Base-by-base conservation (phyloP, 2,888 invertebrate species). In the Deroplatys truncata region DNA sequence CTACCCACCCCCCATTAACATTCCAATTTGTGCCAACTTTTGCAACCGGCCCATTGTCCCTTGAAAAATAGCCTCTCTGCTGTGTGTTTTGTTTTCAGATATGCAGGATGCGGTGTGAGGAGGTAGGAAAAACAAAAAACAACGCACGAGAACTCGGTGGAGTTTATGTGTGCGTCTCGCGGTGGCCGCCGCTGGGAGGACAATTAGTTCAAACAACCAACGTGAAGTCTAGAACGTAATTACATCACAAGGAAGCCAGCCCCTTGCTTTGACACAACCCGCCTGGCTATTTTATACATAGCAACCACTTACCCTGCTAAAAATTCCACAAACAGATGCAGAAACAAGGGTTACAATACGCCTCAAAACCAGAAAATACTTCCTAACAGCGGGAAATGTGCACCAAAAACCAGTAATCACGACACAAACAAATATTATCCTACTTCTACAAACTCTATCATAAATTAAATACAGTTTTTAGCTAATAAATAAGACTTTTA, bases 1-100 rank as follows among this genome's bases (percentile, higher is more conserved):
- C 82, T 87, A 20, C 89, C 89, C 89, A 82, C 72, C 85, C 49
- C 85, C 89, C 85, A 89, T 89, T 89, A 85, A 89, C 90, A 86
- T 90, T 90, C 88, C 90, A 90, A 90, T 90, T 90, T 90, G 90
- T 88, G 85, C 90, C 88, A 88, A 90, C 84, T 90, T 88, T 90
- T 85, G 72, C 85, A 86, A 88, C 90, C 82, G 72, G 84, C 86
- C 89, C 84, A 88, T 90, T 90, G 90, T 90, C 86, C 88, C 88
- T 90, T 88, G 88, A 90, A 88, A 90, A 90, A 89, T 88, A 89
- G 89, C 88, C 87, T 43, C 10, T 82, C 16, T 82, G 31, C 82
- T 49, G 83, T 84, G 88, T 85, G 87, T 89, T 87, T 89, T 89
- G 89, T 88, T 89, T 89, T 89, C 35, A 56, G 88, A 87, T 84